Base-by-base conservation (phyloP, 2,888 invertebrate species). In the Epistrophe grossulariae region DNA sequence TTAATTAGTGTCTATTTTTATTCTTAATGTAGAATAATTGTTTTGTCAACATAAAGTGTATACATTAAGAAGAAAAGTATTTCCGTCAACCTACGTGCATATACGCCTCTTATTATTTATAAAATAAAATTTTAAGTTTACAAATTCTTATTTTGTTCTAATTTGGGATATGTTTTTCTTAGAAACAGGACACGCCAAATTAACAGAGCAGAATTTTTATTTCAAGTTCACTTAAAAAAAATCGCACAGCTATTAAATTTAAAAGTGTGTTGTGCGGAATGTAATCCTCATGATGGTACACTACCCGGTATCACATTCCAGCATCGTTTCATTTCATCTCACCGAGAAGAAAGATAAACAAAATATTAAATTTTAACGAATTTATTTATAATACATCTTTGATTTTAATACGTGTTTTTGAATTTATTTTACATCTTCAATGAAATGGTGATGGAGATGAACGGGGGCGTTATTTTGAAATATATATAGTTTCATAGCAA, bases 1-100 rank as follows among this genome's bases (percentile, higher is more conserved):
- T 79, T 87, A 87, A 87, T 87, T 83, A 87, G 79, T 83, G 79
- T 83, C 82, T 87, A 87, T 87, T 87, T 87, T 79, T 83, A 72
- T 87, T 71, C 76, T 35, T 71, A 17, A 38, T 74, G 64, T 62
- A 43, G 71, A 76, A 59, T 74, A 76, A 84, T 81, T 85, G 74
- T 81, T 24, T 24, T 82, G 74, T 81, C 70, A 70, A 55, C 70
- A 52, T 9, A 70, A 13, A 40, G 70, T 55, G 66, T 70, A 76
- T 73, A 85, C 78, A 35, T 35, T 81, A 85, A 81, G 78, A 66
- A 55, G 73, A 31, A 64, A 85, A 74, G 82, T 82, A 85, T 85
- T 85, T 85, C 85, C 85, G 85, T 45, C 85, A 82, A 66, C 74
- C 64, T 60, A 82, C 78, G 73, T 81, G 17, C n/a, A n/a, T 19